These are phyloP conservation scores for Rallus crepitans DNA, from an alignment of 2,797 vertebrate genomes.

Conservation along the genomic window DNA sequence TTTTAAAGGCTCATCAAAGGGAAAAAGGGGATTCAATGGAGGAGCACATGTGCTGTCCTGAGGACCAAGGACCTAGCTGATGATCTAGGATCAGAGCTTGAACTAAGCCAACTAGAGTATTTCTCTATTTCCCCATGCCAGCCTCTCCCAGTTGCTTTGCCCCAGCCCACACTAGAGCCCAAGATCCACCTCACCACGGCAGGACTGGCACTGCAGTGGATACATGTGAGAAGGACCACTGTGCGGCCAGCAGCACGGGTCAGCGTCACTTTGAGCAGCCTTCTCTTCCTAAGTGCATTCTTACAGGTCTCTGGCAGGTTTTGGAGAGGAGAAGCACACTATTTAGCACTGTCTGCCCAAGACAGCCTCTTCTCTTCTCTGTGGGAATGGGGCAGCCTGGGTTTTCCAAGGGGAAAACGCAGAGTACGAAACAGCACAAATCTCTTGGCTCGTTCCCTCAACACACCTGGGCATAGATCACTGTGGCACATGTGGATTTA, in stretches of 20 bases:
- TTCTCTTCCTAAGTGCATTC: neutral
- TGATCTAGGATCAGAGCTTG: neutral
- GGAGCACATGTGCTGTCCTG: accelerated
- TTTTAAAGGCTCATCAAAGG: neutral
- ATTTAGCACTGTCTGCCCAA: neutral
- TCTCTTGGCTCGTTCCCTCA: neutral
- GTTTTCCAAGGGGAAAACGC: neutral
- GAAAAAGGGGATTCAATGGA: neutral
- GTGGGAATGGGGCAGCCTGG: neutral
- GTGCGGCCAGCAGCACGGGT: accelerated
- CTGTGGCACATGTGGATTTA: neutral
- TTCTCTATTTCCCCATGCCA: neutral
- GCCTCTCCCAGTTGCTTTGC: accelerated
- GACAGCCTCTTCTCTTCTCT: neutral
- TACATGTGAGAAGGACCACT: accelerated
- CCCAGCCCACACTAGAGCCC: neutral
- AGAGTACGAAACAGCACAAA: accelerated
- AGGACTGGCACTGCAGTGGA: accelerated
- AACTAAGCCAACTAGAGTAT: neutral
- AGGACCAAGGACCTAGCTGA: neutral
- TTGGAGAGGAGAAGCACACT: neutral
- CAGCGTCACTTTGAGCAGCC: accelerated
- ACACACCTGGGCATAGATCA: neutral
- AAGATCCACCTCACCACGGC: accelerated
- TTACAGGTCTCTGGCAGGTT: neutral